These are phyloP conservation scores for Cyclophora albipunctata DNA, from an alignment of 2,888 invertebrate species.

Conservation along the genomic window DNA sequence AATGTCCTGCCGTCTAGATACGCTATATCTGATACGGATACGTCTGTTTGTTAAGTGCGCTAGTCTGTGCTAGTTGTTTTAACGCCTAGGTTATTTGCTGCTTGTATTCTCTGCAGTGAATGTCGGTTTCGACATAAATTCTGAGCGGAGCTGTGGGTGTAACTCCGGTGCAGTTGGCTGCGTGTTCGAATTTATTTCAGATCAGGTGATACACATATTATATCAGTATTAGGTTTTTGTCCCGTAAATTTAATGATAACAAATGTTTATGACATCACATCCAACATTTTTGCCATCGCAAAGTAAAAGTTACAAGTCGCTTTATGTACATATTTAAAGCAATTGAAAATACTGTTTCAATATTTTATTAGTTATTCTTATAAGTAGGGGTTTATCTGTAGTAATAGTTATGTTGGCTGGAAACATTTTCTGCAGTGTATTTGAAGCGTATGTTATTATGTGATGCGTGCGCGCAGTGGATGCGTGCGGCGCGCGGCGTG, in stretches of 20 bases:
- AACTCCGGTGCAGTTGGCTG: constrained; percentile 60
- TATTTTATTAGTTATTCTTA: too few species aligned
- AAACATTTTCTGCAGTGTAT: too few species aligned
- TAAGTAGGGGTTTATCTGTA: too few species aligned
- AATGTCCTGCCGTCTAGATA: constrained; percentile 70
- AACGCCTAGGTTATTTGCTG: constrained; percentile 72
- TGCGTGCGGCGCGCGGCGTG: not conserved
- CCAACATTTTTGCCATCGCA: too few species aligned
- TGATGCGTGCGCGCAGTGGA: constrained; percentile 20
- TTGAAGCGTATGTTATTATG: constrained; percentile 6
- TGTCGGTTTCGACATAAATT: constrained; percentile 72
- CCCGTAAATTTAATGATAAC: constrained; percentile 34
- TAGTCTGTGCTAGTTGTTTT: constrained; percentile 68
- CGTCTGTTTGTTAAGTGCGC: constrained; percentile 74
- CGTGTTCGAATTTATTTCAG: constrained; percentile 60
- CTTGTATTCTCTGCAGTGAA: constrained; percentile 63
- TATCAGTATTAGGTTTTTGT: constrained; percentile 41
- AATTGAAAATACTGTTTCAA: too few species aligned
- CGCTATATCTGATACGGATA: constrained; percentile 72
- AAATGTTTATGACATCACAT: constrained; percentile 11
- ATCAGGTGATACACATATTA: constrained; percentile 43
- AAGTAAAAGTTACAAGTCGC: too few species aligned
- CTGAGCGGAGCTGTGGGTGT: constrained; percentile 71
- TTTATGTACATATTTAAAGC: too few species aligned
- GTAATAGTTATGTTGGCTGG: too few species aligned